Evolutionary conservation across 2,888 invertebrate species (phyloP), one percentile per base, ranked within the genome.

Genomic region (Phorcus lineatus): DNA sequence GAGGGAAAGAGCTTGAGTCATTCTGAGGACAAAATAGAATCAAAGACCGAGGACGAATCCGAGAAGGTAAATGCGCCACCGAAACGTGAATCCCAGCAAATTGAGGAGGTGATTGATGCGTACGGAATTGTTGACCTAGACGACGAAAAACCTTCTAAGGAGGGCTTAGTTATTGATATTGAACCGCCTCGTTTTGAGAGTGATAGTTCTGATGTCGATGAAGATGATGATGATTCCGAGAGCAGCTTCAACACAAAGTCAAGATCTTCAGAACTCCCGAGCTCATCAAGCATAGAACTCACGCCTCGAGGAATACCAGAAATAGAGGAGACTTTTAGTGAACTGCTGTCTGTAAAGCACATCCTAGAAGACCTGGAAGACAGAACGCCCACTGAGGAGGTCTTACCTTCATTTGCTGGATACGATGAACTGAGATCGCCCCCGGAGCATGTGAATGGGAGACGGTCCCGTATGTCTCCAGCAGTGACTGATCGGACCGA

Each of bases 401-500:
- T 80, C 22, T 77, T 79, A 4, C 82, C 84, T 3, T 79, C 83
- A 17, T 79, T 80, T n/a, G 19, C 80, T 11, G 74, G 55, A 0
- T 31, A 62, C 4, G 67, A 54, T 13, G 75, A 52, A 4, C 52
- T 77, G 55, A 55, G 55, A 28, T 79, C 79, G 1, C 79, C 70
- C 6, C 79, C 79, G 9, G 74, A 55, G 24, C 62, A 28, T 36
- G 19, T 78, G 17, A 78, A 31, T 7, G 54, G 75, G 13, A 78
- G 85, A 6, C 78, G 84, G 2, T 85, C 85, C 24, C 78, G 83
- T 19, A 82, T 83, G 62, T 86, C 86, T 2, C 84, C 84, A 16
- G 84, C 84, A 4, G 53, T 80, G 11, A 84, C 86, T 4, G 84
- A 86, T 55, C 52, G 86, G 13, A 91, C 90, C 4, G 90, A 90